These are phyloP conservation scores for Agelas oroides DNA, from an alignment of 37 sponge, comb jelly and placozoan species.

Conservation along the genomic window DNA sequence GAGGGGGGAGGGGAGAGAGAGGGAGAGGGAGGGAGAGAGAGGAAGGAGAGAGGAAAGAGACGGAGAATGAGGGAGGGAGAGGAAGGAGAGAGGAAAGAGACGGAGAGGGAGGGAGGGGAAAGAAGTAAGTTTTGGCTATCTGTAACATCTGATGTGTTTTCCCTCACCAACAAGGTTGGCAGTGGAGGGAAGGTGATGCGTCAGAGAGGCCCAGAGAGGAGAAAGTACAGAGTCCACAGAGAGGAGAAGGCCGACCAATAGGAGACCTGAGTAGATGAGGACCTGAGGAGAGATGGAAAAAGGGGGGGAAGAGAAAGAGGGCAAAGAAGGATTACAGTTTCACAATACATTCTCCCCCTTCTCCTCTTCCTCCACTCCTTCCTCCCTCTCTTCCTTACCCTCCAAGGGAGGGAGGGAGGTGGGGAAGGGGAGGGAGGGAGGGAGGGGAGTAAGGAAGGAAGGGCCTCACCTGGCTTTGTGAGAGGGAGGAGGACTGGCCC, in stretches of 20 bases:
- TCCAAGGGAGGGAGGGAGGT: no score
- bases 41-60: no score
- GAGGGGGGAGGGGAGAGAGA: not conserved
- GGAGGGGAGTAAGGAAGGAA: no score
- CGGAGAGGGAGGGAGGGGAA: no score
- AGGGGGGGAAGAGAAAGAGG: not conserved
- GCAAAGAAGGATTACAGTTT: no score
- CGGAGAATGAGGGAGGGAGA: no score
- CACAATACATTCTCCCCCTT: no score
- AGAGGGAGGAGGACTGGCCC: conserved; percentile 1
- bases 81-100: no score
- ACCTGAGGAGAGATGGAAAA: conserved; percentile 15
- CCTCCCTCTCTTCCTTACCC: not conserved
- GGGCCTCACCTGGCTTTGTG: not conserved
- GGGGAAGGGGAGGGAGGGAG: no score
- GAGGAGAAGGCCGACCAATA: conserved; percentile 54
- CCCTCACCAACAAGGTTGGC: conserved; percentile 44
- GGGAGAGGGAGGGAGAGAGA: not conserved
- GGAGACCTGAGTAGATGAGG: conserved; percentile 40
- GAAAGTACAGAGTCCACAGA: conserved; percentile 50
- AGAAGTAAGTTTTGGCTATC: not conserved
- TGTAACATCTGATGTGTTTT: not conserved
- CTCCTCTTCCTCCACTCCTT: no score
- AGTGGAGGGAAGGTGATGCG: conserved; percentile 48
- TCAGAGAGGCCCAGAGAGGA: conserved; percentile 62